Percentiles rank a stretch among this genome's conserved stretches.
These are phyloP conservation scores for Chaetogeoica ovagalla DNA, from an alignment of 2,888 invertebrate species.

Conservation along the genomic window DNA sequence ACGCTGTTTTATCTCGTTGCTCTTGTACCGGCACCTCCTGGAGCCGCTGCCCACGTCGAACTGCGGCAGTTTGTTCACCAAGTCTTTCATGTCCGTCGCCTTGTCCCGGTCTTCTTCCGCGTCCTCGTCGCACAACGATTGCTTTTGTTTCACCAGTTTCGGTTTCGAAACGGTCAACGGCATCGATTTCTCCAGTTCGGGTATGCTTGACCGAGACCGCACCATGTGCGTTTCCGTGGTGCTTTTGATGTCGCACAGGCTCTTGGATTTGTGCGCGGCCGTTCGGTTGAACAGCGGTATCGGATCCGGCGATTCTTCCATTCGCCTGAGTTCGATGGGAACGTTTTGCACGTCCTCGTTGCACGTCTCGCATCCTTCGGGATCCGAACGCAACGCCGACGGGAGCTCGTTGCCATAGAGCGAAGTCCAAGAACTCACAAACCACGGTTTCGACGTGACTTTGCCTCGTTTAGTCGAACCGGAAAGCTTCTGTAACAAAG, in stretches of 20 bases:
- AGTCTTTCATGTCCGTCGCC: constrained; percentile 69
- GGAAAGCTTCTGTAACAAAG: constrained; percentile 69
- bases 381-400: constrained; percentile 61
- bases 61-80: constrained; percentile 70
- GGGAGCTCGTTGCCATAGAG: constrained; percentile 61
- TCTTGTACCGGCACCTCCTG: constrained; percentile 36
- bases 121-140: constrained; percentile 72
- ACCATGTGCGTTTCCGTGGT: constrained; percentile 41
- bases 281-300: constrained; percentile 55
- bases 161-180: constrained; percentile 62
- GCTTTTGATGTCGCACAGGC: constrained; percentile 73
- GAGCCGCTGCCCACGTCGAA: constrained; percentile 61
- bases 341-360: constrained; percentile 68
- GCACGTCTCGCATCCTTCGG: constrained; percentile 65
- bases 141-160: constrained; percentile 82
- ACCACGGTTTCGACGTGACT: constrained; percentile 70
- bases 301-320: constrained; percentile 65
- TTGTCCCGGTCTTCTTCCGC: constrained; percentile 58
- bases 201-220: constrained; percentile 47
- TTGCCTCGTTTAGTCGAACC: constrained; percentile 67
- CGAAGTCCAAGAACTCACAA: constrained; percentile 77
- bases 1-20: constrained; percentile 73
- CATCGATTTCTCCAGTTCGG: constrained; percentile 53
- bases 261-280: constrained; percentile 71
- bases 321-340: constrained; percentile 82